Percentiles rank a stretch among this genome's conserved stretches.
phyloP scores from a whole-genome alignment of 2,888 invertebrate species.

The Brachynemurus nebulosus region DNA sequence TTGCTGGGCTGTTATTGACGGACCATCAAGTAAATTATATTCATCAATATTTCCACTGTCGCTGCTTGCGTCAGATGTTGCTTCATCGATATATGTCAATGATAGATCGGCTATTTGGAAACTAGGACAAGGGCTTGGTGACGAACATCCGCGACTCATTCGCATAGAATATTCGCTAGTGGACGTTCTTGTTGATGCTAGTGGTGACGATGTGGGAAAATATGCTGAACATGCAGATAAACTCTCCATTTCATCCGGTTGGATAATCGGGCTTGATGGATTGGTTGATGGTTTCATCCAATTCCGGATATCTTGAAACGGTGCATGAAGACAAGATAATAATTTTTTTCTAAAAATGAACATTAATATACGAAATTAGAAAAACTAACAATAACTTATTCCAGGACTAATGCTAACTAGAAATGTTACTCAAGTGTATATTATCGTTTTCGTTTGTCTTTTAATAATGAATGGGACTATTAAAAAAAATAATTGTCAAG shows the following conservation, averaged over 20 bases:
- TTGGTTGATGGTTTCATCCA: conserved; percentile 35
- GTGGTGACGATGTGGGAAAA: conserved; percentile 16
- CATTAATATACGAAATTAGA: conserved; percentile 2
- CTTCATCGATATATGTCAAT: conserved; percentile 31
- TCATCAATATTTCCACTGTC: conserved; percentile 8
- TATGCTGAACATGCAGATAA: conserved; percentile 31
- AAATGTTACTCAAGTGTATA: too few relatives aligned
- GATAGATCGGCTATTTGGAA: conserved; percentile 30
- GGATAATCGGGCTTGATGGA: conserved; percentile 28
- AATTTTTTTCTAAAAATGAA: conserved; percentile 36
- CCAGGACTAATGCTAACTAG: too few relatives aligned
- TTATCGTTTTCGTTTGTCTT: too few relatives aligned
- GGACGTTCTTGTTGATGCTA: conserved; percentile 17
- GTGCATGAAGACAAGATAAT: conserved; percentile 43
- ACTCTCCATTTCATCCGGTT: conserved; percentile 28
- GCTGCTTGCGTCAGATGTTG: conserved; percentile 24
- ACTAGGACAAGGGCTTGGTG: conserved; percentile 26
- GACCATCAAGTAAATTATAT: conserved; percentile 7
- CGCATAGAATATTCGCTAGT: conserved; percentile 26
- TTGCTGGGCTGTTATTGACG: background rate
- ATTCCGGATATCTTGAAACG: conserved; percentile 39
- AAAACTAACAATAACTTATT: too few relatives aligned
- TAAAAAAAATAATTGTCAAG: too few relatives aligned
- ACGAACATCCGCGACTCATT: conserved; percentile 18
- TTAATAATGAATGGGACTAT: too few relatives aligned